phyloP scores from a whole-genome alignment of 1,140 invertebrate species.

The Brachionus plicatilis region DNA sequence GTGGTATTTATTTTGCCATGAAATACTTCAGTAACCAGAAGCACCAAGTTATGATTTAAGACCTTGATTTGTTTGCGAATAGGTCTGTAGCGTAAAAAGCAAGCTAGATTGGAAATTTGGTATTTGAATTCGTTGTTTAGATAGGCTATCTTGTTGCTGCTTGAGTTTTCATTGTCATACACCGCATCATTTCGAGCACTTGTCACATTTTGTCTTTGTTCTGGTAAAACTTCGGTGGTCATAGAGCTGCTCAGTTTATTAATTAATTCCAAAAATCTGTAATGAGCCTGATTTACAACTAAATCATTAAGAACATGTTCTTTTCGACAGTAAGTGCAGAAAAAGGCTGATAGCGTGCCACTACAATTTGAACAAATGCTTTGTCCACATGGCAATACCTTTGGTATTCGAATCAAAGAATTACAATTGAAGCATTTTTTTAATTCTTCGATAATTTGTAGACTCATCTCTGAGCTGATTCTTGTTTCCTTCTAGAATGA shows the following conservation, averaged over 20 bases:
- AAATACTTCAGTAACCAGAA: neutral
- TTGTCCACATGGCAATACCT: neutral
- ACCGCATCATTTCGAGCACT: neutral
- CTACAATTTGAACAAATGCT: conserved; percentile 13
- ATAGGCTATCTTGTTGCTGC: neutral
- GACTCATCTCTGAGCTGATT: neutral
- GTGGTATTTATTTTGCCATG: neutral
- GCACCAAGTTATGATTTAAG: neutral
- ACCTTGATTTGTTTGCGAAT: neutral
- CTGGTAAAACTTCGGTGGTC: neutral
- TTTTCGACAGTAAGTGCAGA: neutral
- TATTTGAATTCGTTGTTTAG: conserved; percentile 22
- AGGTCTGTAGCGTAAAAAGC: neutral
- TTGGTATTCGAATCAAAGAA: neutral
- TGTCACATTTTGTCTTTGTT: neutral
- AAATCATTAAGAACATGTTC: neutral
- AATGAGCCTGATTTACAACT: neutral
- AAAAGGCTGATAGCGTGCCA: neutral
- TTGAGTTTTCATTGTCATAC: neutral
- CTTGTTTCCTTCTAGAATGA: neutral
- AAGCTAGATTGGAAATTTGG: neutral
- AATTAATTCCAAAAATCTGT: neutral
- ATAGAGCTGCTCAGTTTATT: neutral
- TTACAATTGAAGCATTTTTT: neutral
- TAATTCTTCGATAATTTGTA: neutral